Conservation (phyloP, 1,140 invertebrate species). For the Hylaeus volcanicus region DNA sequence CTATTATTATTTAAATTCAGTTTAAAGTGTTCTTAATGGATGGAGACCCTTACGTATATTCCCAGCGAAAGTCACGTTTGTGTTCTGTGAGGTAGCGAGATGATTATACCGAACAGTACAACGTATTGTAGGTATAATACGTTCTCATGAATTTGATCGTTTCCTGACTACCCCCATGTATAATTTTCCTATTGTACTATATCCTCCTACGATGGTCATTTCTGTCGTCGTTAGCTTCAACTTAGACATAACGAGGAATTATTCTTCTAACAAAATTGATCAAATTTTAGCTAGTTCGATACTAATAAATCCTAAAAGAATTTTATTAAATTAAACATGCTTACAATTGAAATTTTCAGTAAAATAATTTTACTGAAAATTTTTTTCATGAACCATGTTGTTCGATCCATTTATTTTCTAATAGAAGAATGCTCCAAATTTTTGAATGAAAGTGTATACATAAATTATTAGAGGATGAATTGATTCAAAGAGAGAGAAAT, state of each 20-base stretch:
- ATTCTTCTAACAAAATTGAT: not conserved
- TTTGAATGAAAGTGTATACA: too few relatives aligned
- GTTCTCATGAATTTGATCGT: constrained; percentile 7
- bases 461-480: too few relatives aligned
- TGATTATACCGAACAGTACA: constrained; percentile 30
- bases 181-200: not conserved
- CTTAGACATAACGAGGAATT: not conserved
- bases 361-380: too few relatives aligned
- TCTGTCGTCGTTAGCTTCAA: not conserved
- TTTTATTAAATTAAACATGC: too few relatives aligned
- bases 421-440: too few relatives aligned
- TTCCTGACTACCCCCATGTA: not conserved
- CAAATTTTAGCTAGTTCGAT: too few relatives aligned
- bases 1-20: constrained; percentile 19
- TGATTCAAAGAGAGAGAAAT: too few relatives aligned
- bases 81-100: constrained; percentile 17
- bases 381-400: too few relatives aligned
- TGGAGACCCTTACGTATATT: constrained; percentile 6
- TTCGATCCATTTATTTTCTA: too few relatives aligned
- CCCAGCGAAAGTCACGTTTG: constrained; percentile 11
- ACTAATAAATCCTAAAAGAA: too few relatives aligned
- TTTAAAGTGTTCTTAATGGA: constrained; percentile 10
- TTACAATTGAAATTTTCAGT: too few relatives aligned
- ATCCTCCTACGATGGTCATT: not conserved
- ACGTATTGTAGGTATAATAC: constrained; percentile 7